Evolutionary conservation across 2,113 vertebrate species (phyloP).

Genomic region (Megaleporinus macrocephalus): DNA sequence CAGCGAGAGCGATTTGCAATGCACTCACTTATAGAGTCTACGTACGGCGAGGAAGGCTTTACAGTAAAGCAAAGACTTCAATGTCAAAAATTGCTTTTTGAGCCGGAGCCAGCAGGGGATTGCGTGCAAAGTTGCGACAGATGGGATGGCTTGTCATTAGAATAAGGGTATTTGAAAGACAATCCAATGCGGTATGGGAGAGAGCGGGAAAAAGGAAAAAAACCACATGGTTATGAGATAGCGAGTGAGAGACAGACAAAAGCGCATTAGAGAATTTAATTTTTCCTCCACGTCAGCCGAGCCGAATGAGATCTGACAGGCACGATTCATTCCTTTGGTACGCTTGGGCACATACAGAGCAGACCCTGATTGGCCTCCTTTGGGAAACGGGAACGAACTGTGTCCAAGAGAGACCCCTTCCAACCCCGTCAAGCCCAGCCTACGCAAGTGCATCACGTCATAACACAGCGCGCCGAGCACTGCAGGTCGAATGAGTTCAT

Average conservation of each 20-base stretch:
- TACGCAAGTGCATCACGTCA: not conserved
- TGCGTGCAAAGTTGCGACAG: constrained; percentile 37
- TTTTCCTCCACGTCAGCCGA: constrained; percentile 34
- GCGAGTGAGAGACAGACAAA: constrained; percentile 28
- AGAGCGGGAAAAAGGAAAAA: not conserved
- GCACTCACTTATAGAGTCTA: not conserved
- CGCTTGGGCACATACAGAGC: constrained; percentile 21
- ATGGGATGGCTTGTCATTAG: constrained; percentile 44
- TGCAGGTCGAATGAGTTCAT: not conserved
- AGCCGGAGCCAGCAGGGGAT: constrained; percentile 30
- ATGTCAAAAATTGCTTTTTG: constrained; percentile 35
- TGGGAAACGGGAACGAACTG: constrained; percentile 6
- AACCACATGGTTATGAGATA: constrained; percentile 29
- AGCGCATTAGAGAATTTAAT: constrained; percentile 40
- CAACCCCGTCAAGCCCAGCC: not conserved
- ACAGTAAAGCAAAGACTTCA: constrained; percentile 36
- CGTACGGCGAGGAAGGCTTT: constrained; percentile 6
- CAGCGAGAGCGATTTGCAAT: not conserved
- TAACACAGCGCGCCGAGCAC: not conserved
- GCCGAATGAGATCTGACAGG: constrained; percentile 44
- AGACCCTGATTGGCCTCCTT: constrained; percentile 28
- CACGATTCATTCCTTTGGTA: constrained; percentile 42
- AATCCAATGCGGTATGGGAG: constrained; percentile 31
- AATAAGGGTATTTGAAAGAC: constrained; percentile 53
- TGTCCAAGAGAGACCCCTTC: constrained; percentile 10